Evolutionary conservation across 2,888 invertebrate genomes (phyloP), one percentile per base, ranked within the genome.

Genomic region (Leucophenga montana): DNA sequence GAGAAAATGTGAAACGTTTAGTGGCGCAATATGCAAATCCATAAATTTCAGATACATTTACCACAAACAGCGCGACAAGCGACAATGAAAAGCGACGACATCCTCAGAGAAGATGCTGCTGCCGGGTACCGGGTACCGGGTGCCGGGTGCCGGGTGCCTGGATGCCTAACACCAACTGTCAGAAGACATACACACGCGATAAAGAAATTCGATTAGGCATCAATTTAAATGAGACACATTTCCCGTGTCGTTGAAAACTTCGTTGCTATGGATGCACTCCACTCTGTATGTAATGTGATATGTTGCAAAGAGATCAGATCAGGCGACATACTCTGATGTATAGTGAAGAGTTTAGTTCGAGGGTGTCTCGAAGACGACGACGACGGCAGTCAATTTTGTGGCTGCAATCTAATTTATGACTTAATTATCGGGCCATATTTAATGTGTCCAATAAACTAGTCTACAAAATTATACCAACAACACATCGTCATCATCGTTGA

Each of bases 381-480:
- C 50, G 70, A 68, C 69, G 74, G 69, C 69, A 72, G 50, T 64
- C 62, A 64, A 20, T 64, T 53, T 64, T 76, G 73, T 75, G 75
- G 76, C 77, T 79, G 79, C 85, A 84, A 85, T 85, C 86, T 86
- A 87, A 87, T 87, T 87, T 87, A 87, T 88, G 87, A 87, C 87
- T 87, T 87, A 87, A 87, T 87, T 87, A 87, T 87, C 88, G 80
- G 85, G 85, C 85, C 85, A 86, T 86, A 87, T 86, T 86, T 87
- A 87, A 88, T 88, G 87, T 84, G 86, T 85, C 85, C 87, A 86
- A 87, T 88, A 90, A 91, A 91, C 90, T 91, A 91, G 91, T 91
- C 91, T 83, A 85, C 85, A 85, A 87, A 85, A 85, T 83, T 84
- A 84, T 83, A 85, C 80, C 79, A 77, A 80, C 79, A 80, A 80